phyloP scores from a whole-genome alignment of 2,888 invertebrate species.

The Bombylius major region DNA sequence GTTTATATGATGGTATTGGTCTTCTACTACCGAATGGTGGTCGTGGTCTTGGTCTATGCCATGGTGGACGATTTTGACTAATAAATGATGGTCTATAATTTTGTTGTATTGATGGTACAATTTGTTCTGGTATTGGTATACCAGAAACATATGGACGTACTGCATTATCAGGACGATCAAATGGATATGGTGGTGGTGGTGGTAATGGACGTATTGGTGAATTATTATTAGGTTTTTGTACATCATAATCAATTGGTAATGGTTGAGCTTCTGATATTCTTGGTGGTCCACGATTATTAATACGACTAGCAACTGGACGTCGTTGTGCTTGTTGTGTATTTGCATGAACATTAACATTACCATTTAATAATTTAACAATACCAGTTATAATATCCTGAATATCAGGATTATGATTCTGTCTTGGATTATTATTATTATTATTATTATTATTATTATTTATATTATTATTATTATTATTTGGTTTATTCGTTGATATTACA shows the following conservation, averaged over 20 bases:
- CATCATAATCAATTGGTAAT: slow-evolving; percentile 43
- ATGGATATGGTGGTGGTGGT: slow-evolving; percentile 54
- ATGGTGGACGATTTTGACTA: slow-evolving; percentile 47
- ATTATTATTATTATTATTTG: slow-evolving; percentile 13
- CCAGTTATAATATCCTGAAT: slow-evolving; percentile 86
- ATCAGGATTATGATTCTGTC: slow-evolving; percentile 55
- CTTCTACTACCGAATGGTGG: slow-evolving; percentile 38
- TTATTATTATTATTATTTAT: slow-evolving; percentile 9
- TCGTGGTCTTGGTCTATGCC: slow-evolving; percentile 51
- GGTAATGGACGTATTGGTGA: slow-evolving; percentile 35
- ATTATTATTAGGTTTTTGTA: slow-evolving; percentile 27
- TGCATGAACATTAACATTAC: slow-evolving; percentile 75
- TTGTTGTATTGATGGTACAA: slow-evolving; percentile 46
- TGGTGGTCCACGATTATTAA: slow-evolving; percentile 83
- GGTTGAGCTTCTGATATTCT: slow-evolving; percentile 66
- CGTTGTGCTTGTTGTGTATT: slow-evolving; percentile 53
- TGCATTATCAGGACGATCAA: slow-evolving; percentile 53
- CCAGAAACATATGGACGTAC: slow-evolving; percentile 51
- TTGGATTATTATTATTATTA: slow-evolving; percentile 23
- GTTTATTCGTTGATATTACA: slow-evolving; percentile 26
- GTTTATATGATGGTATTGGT: slow-evolving; percentile 51
- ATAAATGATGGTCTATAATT: slow-evolving; percentile 46
- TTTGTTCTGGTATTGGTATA: slow-evolving; percentile 60
- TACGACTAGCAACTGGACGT: slow-evolving; percentile 60
- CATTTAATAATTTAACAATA: slow-evolving; percentile 75